Base-by-base conservation (phyloP, 2,888 invertebrate genomes). In the Melangyna quadrimaculata region DNA sequence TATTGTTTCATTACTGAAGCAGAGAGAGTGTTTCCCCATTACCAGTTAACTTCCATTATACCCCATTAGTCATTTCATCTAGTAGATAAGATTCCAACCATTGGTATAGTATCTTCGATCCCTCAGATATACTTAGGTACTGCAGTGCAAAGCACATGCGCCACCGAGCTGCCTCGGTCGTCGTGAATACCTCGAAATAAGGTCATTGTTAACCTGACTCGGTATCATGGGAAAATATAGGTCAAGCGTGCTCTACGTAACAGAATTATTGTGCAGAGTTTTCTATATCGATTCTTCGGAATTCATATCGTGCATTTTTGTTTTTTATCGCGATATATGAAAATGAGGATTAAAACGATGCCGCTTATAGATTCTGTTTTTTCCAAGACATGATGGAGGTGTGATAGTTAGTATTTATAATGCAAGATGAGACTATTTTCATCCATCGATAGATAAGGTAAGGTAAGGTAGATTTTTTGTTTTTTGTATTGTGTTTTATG, bases 231-330 rank as follows among this genome's bases (percentile, higher is more conserved):
- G 86, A 87, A 87, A 89, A 88, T n/a, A 88, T 89, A 53, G 89
- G 89, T 88, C 88, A 88, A 87, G 84, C 88, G 88, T 88, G 88
- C 87, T 88, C 82, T 87, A 88, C 87, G 87, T 88, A 87, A 88
- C 87, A 43, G 59, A 63, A 37, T 69, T 63, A 37, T 69, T 63
- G 75, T 83, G 43, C 19, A 73, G 70, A 78, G 83, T 87, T 88
- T 88, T 83, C 83, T 86, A 87, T 87, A 87, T 87, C 71, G 55
- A 79, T 67, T 83, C 72, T 63, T 67, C 48, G 55, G 59, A 86
- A 74, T 82, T n/a, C 51, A 48, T 77, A 73, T 71, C 57, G 61
- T 17, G 65, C 35, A 71, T 59, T 51, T 72, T 72, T 55, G 43
- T 72, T n/a, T 75, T 67, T 45, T 43, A 71, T 80, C 75, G 69